Evolutionary conservation across 1,140 invertebrate genomes (phyloP).

Genomic region (Brachionus koreanus): DNA sequence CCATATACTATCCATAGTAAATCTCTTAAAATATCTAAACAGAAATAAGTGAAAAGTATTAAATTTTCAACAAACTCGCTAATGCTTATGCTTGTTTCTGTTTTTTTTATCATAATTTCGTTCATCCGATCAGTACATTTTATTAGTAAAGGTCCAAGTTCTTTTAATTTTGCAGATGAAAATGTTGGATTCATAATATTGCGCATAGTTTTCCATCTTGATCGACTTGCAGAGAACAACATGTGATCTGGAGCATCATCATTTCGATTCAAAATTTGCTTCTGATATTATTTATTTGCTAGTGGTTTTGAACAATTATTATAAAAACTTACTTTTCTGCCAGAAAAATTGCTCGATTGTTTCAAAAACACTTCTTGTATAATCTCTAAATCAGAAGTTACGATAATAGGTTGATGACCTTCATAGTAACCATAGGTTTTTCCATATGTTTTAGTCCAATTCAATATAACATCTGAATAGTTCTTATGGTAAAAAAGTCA

Average conservation of each 20-base stretch:
- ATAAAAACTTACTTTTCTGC: slow-evolving; percentile 53
- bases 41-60: neutral
- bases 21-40: slow-evolving; percentile 47
- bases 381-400: slow-evolving; percentile 56
- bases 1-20: slow-evolving; percentile 40
- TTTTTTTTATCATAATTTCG: slow-evolving; percentile 47
- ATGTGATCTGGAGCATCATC: neutral
- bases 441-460: slow-evolving; percentile 57
- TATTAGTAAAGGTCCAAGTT: slow-evolving; percentile 52
- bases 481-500: neutral
- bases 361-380: slow-evolving; percentile 59
- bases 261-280: neutral
- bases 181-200: slow-evolving; percentile 64
- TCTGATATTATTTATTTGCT: neutral
- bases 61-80: slow-evolving; percentile 45
- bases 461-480: neutral
- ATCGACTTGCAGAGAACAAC: neutral
- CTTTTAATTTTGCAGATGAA: slow-evolving; percentile 63
- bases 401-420: slow-evolving; percentile 55
- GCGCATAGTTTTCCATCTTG: slow-evolving; percentile 62
- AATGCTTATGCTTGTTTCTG: slow-evolving; percentile 48
- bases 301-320: no score
- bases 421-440: slow-evolving; percentile 58
- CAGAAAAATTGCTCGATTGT: slow-evolving; percentile 59
- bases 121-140: slow-evolving; percentile 51